Base-by-base conservation (phyloP, 2,797 vertebrate species). In the Bovichtus diacanthus region DNA sequence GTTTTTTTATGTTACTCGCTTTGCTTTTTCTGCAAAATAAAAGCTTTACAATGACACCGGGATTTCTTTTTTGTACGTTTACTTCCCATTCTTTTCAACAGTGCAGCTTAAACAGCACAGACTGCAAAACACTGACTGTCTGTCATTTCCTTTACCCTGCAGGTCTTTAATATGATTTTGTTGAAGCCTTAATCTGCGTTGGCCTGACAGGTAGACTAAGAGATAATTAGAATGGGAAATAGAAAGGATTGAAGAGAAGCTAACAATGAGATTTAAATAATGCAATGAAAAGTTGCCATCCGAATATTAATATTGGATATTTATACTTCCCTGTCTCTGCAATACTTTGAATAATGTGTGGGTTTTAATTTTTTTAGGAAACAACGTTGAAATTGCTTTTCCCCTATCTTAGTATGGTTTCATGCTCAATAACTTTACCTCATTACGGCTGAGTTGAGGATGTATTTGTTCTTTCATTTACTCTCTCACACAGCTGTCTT, bases 21-120 rank as follows among this genome's bases (percentile, higher is more conserved):
- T 58, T 78, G 70, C 44, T 77, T 81, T 88, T 84, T 70, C 25
- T 59, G 23, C 64, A 53, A 83, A 91, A 85, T 81, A 76, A 86
- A 85, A 73, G n/a, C 25, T 83, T 79, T 60, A 67, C 51, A 70
- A 41, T 51, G 31, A 78, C 47, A 38, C 16, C 0, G 9, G 47
- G 19, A 6, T 63, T 67, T 27, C 43, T 31, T 64, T 43, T 49
- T 51, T 31, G 4, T 15, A 21, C n/a, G 54, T 38, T 70, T 7
- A 36, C 47, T 49, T 36, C 10, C 21, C 5, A 55, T 59, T 38
- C 56, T 74, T 70, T 72, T 70, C 12, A 66, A 46, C 49, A 19
- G 19, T 39, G 8, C 76, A 61, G 21, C 46, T 72, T 27, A 34
- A 79, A 29, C 29, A 46, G 54, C 55, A 25, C 5, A 1, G 61